Evolutionary conservation across 1,140 invertebrate genomes (phyloP).

Genomic region (Drosophila orena): DNA sequence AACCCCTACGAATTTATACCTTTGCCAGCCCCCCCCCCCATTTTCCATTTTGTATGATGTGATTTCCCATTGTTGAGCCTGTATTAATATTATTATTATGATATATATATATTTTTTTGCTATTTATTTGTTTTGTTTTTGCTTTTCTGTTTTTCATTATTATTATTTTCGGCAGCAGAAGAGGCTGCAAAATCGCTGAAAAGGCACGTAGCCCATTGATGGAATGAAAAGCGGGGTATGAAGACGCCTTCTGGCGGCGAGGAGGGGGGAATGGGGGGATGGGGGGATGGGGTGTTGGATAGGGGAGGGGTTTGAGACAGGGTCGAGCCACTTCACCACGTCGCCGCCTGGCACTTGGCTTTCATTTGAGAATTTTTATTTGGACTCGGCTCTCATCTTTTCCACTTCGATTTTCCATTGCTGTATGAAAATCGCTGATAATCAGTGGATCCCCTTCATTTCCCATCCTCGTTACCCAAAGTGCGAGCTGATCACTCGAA

Average conservation of each 20-base stretch:
- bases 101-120: constrained; percentile 26
- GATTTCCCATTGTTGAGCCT: constrained; percentile 33
- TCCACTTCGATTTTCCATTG: constrained; percentile 74
- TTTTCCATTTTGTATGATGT: constrained; percentile 1
- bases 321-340: constrained; percentile 73
- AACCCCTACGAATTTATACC: neutral
- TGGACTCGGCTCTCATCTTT: constrained; percentile 34
- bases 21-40: neutral
- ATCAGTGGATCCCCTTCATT: constrained; percentile 44
- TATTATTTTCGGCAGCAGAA: constrained; percentile 52
- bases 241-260: constrained; percentile 16
- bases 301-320: constrained; percentile 41
- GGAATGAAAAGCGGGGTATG: constrained; percentile 39
- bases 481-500: constrained; percentile 66
- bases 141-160: constrained; percentile 57
- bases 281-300: no score
- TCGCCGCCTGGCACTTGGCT: constrained; percentile 73
- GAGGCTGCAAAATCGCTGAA: constrained; percentile 78
- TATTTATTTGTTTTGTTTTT: constrained; percentile 55
- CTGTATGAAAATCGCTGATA: constrained; percentile 79
- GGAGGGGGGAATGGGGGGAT: neutral
- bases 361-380: constrained; percentile 63
- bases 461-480: constrained; percentile 52
- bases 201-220: constrained; percentile 79
- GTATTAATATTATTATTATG: constrained; percentile 55